Conservation (phyloP, 2,888 invertebrate species). For the Polyploca ridens region DNA sequence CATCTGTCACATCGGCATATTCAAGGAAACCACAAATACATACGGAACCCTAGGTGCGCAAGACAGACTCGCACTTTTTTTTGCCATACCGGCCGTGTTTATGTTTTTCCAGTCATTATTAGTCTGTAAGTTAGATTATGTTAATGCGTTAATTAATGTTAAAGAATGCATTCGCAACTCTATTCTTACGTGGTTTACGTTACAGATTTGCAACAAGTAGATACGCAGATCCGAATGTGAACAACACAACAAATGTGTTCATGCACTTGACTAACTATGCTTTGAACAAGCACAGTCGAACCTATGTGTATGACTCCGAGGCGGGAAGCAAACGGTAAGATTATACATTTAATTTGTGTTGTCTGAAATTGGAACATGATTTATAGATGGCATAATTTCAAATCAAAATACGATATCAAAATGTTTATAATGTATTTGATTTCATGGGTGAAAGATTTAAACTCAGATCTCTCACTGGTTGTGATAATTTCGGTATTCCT, state of each 20-base stretch:
- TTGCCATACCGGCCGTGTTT: too few relatives aligned
- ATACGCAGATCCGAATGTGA: conserved; percentile 92
- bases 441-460: too few relatives aligned
- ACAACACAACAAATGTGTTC: conserved; percentile 93
- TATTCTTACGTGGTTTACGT: conserved; percentile 14
- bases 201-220: conserved; percentile 93
- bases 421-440: too few relatives aligned
- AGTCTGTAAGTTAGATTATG: too few relatives aligned
- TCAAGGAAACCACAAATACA: too few relatives aligned
- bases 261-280: conserved; percentile 98
- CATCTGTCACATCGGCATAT: too few relatives aligned
- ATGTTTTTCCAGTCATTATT: too few relatives aligned
- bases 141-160: too few relatives aligned
- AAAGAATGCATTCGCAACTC: background rate
- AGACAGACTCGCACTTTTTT: too few relatives aligned
- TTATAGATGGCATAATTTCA: background rate
- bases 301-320: conserved; percentile 93
- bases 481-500: too few relatives aligned
- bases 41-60: too few relatives aligned
- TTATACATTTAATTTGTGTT: background rate
- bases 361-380: background rate
- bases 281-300: conserved; percentile 94
- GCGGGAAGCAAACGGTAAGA: conserved; percentile 93
- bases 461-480: background rate
- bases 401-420: background rate